Conservation (phyloP, 2,888 invertebrate genomes). For the Diarsia mendica region DNA sequence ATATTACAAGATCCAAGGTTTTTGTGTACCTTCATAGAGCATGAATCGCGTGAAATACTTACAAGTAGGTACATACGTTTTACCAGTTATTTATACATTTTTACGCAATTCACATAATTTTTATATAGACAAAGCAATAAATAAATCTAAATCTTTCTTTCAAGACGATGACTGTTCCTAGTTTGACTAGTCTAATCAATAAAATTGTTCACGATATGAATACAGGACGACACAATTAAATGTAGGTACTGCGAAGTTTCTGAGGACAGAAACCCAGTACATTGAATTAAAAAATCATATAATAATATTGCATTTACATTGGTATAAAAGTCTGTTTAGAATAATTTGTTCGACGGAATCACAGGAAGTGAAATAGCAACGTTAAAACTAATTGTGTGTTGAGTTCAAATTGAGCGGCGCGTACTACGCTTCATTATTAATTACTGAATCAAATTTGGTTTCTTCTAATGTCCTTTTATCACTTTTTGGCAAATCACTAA, state of each 20-base stretch:
- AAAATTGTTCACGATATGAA: slow-evolving; percentile 72
- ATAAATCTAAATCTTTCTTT: slow-evolving; percentile 82
- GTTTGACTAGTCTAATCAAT: slow-evolving; percentile 89
- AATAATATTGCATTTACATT: slow-evolving; percentile 72
- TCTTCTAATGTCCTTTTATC: slow-evolving; percentile 85
- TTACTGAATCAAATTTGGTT: slow-evolving; percentile 80
- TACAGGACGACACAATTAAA: slow-evolving; percentile 63
- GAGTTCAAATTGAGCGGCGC: slow-evolving; percentile 63
- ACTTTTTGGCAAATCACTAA: slow-evolving; percentile 88
- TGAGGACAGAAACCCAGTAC: slow-evolving; percentile 40
- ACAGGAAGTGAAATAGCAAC: slow-evolving; percentile 83
- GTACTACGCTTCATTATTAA: slow-evolving; percentile 82
- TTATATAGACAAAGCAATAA: slow-evolving; percentile 79
- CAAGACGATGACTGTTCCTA: slow-evolving; percentile 82
- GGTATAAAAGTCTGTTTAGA: slow-evolving; percentile 69
- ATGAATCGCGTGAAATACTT: slow-evolving; percentile 58
- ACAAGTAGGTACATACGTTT: slow-evolving; percentile 53
- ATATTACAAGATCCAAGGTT: slow-evolving; percentile 49
- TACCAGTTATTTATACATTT: slow-evolving; percentile 62
- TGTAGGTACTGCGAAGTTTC: slow-evolving; percentile 60
- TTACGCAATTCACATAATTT: slow-evolving; percentile 63
- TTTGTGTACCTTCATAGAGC: slow-evolving; percentile 52
- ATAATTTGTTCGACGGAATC: slow-evolving; percentile 79
- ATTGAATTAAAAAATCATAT: slow-evolving; percentile 56
- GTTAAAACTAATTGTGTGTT: slow-evolving; percentile 74